Evolutionary conservation across 2,888 invertebrate species (phyloP).

Genomic region (Mythimna lalbum): DNA sequence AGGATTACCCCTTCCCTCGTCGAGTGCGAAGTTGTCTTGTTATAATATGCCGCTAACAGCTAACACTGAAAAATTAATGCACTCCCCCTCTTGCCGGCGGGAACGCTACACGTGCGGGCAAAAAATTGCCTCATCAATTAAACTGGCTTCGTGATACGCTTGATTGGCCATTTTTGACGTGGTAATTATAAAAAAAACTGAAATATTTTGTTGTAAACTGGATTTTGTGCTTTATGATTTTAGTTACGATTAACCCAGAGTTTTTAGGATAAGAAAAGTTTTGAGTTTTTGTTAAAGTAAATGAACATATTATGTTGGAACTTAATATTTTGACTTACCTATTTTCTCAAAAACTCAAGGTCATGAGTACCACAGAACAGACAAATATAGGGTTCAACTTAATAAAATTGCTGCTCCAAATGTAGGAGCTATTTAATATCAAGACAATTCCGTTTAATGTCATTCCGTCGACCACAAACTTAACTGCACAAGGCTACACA

Average conservation of each 20-base stretch:
- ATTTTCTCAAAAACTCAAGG: too few relatives aligned
- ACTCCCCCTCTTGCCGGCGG: slow-evolving; percentile 48
- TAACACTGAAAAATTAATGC: slow-evolving; percentile 74
- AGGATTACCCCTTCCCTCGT: slow-evolving; percentile 81
- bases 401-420: not conserved
- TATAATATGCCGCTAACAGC: slow-evolving; percentile 73
- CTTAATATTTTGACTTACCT: too few relatives aligned
- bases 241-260: too few relatives aligned
- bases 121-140: slow-evolving; percentile 31
- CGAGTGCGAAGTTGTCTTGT: slow-evolving; percentile 85
- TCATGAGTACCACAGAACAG: too few relatives aligned
- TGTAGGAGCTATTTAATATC: not conserved
- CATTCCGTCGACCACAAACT: not conserved
- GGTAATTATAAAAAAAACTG: not conserved
- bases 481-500: not conserved
- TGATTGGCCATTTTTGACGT: slow-evolving; percentile 18
- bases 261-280: not conserved
- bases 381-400: too few relatives aligned
- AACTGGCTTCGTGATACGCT: slow-evolving; percentile 22
- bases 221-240: not conserved
- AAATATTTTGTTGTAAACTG: not conserved
- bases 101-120: slow-evolving; percentile 59
- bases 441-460: too few relatives aligned
- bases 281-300: not conserved
- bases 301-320: not conserved